Evolutionary conservation across 1,140 invertebrate genomes (phyloP), one percentile per base, ranked within the genome.

Genomic region (Bombus confusus): DNA sequence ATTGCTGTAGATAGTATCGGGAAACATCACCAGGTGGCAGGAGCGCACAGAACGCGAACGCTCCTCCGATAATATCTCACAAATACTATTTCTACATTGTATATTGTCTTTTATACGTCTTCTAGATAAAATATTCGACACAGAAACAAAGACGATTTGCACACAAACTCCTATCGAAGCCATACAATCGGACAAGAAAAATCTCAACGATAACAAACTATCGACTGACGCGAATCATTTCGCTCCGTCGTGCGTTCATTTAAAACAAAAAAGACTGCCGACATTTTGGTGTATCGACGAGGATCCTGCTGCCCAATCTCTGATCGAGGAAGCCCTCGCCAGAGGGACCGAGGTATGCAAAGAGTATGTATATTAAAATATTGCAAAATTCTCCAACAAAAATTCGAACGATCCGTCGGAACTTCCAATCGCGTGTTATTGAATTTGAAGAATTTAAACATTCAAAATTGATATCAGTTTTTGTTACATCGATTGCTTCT

Each of bases 181-280:
- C 0, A 22, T 37, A 1, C 31, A 43, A 4, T 18, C 2, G 85
- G 89, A 90, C 81, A 83, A 41, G 77, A 74, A 83, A 72, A 31
- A 18, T 37, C 0, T n/a, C 1, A 4, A 68, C 28, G 22, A 41
- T 5, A 22, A 34, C 1, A 71, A 68, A 91, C 5, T 22, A 52
- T 13, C 6, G 4, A 28, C 13, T 12, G 68, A 64, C 3, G 28
- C 13, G 34, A 71, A 68, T 92, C 86, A 31, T 10, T 52, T 25
- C 78, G 75, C 81, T 76, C 72, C 79, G 80, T 89, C 88, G 89
- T 90, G 91, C 89, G 89, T 87, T 66, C 37, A 64, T 59, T 22
- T 69, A 5, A 57, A 66, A 22, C 37, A n/a, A 31, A 86, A 74
- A 39, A 57, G 59, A 57, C 62, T 47, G 0, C 59, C 86, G 4